A percentile compares a stretch with the other conserved stretches of the same genome.
These are phyloP conservation scores for Heterodera schachtii DNA, from an alignment of 1,140 invertebrate species.

Conservation along the genomic window DNA sequence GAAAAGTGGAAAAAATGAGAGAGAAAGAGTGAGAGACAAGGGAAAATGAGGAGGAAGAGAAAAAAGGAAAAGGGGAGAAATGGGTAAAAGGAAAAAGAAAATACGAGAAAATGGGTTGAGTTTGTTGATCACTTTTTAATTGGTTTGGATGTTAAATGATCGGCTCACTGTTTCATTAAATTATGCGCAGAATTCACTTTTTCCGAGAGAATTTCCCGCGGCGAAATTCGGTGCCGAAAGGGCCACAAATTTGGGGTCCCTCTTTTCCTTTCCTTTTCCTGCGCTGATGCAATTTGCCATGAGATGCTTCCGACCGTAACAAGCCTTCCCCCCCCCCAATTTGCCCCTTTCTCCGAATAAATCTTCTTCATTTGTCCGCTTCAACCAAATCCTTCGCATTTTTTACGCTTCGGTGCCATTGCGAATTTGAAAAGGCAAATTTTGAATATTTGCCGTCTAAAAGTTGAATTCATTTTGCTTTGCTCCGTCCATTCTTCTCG, in stretches of 20 bases:
- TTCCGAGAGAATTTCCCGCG: too few relatives aligned
- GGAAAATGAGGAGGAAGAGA: too few relatives aligned
- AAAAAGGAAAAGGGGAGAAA: too few relatives aligned
- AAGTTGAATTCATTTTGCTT: neutral
- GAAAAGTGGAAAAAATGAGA: too few relatives aligned
- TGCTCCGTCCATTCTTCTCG: neutral
- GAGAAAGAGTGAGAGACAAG: too few relatives aligned
- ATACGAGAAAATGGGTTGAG: too few relatives aligned
- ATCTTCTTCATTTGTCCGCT: neutral
- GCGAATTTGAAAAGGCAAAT: neutral
- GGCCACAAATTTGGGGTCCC: neutral
- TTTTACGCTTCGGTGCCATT: neutral
- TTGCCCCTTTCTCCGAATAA: neutral
- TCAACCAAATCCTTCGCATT: neutral
- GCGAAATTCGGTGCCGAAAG: neutral
- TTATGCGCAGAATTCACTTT: too few relatives aligned
- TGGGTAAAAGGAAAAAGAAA: too few relatives aligned
- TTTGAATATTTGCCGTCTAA: neutral
- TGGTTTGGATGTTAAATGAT: too few relatives aligned
- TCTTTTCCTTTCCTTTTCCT: too few relatives aligned
- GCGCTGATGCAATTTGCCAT: neutral
- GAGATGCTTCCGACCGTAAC: neutral
- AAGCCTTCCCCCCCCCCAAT: neutral
- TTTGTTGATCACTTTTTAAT: too few relatives aligned
- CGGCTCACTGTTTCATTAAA: too few relatives aligned